Conservation (phyloP, 2,113 vertebrate species). For the Leptobrachium leishanense region DNA sequence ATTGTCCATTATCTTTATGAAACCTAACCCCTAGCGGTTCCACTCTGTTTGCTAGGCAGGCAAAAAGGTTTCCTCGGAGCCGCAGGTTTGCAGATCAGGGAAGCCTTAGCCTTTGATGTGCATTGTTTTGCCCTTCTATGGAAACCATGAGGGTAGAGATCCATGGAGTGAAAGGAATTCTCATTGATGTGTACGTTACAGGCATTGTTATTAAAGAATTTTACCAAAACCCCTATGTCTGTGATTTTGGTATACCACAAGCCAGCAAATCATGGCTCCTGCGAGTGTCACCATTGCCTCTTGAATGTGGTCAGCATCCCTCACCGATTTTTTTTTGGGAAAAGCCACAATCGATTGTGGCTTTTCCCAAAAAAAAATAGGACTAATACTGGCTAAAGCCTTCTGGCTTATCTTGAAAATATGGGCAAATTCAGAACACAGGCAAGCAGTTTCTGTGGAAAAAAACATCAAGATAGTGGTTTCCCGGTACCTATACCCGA, state of each 20-base stretch:
- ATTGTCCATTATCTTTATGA: constrained; percentile 20
- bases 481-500: too few species aligned
- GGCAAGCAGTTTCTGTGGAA: too few species aligned
- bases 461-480: too few species aligned
- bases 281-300: too few species aligned
- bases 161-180: not conserved
- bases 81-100: constrained; percentile 45
- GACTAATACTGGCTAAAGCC: too few species aligned
- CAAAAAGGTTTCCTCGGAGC: constrained; percentile 27
- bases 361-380: too few species aligned
- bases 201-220: not conserved
- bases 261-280: too few species aligned
- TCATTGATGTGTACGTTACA: constrained; percentile 9
- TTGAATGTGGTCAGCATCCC: too few species aligned
- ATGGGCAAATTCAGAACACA: too few species aligned
- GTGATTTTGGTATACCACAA: not conserved
- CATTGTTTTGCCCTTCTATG: constrained; percentile 21
- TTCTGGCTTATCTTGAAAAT: too few species aligned
- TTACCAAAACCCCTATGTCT: not conserved
- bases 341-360: too few species aligned
- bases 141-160: constrained; percentile 8
- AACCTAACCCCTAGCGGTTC: not conserved
- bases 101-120: constrained; percentile 28
- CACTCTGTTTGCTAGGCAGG: constrained; percentile 14
- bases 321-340: too few species aligned